Conservation (phyloP, 2,888 invertebrate species). For the Baccha elongata region DNA sequence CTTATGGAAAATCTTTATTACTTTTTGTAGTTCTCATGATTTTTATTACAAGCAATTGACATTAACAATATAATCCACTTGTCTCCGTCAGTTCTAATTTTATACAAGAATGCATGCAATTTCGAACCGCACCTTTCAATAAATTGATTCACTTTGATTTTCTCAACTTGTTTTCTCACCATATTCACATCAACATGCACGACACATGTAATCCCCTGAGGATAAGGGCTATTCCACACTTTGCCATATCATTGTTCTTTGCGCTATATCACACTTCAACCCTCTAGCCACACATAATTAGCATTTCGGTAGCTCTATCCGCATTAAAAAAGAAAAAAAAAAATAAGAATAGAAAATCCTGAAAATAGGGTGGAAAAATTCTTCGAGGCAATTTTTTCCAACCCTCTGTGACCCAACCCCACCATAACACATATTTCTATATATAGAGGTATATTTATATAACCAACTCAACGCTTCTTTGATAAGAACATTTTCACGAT, state of each 20-base stretch:
- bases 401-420: conserved; percentile 14
- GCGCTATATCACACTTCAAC: conserved; percentile 29
- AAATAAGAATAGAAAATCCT: conserved; percentile 36
- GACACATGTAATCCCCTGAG: conserved; percentile 56
- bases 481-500: conserved; percentile 74
- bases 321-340: not conserved
- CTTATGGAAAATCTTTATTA: not conserved
- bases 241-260: conserved; percentile 21
- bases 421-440: not conserved
- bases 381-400: conserved; percentile 37
- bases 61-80: conserved; percentile 10
- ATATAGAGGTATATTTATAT: not conserved
- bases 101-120: conserved; percentile 25
- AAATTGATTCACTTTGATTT: conserved; percentile 48
- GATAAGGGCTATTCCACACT: conserved; percentile 34
- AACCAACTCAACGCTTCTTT: conserved; percentile 65
- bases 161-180: conserved; percentile 29
- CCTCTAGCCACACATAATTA: conserved; percentile 64
- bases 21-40: not conserved
- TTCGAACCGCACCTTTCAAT: conserved; percentile 18
- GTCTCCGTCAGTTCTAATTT: conserved; percentile 19
- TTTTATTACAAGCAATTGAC: not conserved
- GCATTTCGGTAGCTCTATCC: conserved; percentile 39
- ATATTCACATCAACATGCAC: conserved; percentile 29
- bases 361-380: conserved; percentile 67